Evolutionary conservation across 2,797 vertebrate species (phyloP).

Genomic region (Petrocephalus schoutedeni): DNA sequence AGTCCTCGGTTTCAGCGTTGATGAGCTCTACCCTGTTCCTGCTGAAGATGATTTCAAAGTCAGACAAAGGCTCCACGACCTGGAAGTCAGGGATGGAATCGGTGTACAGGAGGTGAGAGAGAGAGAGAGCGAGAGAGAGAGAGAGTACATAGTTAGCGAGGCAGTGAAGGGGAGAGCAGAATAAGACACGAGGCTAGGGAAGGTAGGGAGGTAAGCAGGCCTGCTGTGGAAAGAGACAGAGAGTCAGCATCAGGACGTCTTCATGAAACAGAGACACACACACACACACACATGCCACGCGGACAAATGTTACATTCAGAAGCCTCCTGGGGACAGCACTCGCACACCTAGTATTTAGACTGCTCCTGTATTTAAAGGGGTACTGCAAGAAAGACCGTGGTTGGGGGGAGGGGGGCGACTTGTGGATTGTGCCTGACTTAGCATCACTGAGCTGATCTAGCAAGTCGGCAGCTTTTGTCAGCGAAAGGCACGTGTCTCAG

Average conservation of each 20-base stretch:
- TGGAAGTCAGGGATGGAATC: constrained; percentile 20
- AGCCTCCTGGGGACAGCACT: neutral
- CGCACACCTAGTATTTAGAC: neutral
- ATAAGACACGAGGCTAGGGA: neutral
- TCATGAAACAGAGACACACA: neutral
- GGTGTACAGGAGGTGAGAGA: constrained; percentile 22
- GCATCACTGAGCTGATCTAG: neutral
- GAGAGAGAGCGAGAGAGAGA: constrained; percentile 1
- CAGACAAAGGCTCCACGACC: constrained; percentile 18
- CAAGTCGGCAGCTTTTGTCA: neutral
- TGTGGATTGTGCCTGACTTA: neutral
- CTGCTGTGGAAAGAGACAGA: neutral
- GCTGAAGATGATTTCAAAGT: constrained; percentile 20
- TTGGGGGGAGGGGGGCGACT: neutral
- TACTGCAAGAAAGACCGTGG: neutral
- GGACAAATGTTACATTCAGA: neutral
- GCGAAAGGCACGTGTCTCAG: neutral
- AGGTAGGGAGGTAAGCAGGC: neutral
- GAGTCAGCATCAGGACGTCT: neutral
- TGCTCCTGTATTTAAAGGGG: neutral
- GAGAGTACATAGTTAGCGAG: neutral
- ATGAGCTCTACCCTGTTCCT: constrained; percentile 24
- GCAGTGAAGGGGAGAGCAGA: neutral
- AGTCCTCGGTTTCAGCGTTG: constrained; percentile 17
- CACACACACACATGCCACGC: neutral